These are phyloP conservation scores for Bagarius yarrelli DNA, from an alignment of 2,113 vertebrate species.

Conservation along the genomic window DNA sequence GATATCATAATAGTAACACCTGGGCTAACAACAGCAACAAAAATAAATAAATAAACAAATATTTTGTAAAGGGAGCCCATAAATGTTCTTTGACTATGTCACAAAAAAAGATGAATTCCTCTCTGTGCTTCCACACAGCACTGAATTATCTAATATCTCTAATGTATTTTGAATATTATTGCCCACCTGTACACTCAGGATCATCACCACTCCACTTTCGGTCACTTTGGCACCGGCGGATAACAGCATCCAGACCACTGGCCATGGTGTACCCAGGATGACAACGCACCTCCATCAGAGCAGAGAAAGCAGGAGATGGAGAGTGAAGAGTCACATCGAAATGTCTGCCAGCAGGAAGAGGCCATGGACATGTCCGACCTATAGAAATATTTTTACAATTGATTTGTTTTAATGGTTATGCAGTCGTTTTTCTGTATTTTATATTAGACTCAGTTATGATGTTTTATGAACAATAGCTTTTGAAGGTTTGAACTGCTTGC, in stretches of 20 bases:
- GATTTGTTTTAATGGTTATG: not conserved
- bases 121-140: not conserved
- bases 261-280: slow-evolving; percentile 67
- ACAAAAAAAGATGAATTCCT: too few relatives aligned
- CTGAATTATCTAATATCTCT: not conserved
- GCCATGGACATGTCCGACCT: slow-evolving; percentile 80
- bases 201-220: slow-evolving; percentile 78
- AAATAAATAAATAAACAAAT: too few relatives aligned
- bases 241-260: slow-evolving; percentile 62
- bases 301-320: slow-evolving; percentile 71
- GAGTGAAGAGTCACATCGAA: slow-evolving; percentile 63
- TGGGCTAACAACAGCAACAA: too few relatives aligned
- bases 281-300: slow-evolving; percentile 73
- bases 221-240: slow-evolving; percentile 79
- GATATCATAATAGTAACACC: too few relatives aligned
- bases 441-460: not conserved
- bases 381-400: slow-evolving; percentile 3
- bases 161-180: not conserved
- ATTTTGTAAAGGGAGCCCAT: too few relatives aligned
- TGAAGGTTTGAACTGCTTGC: not conserved
- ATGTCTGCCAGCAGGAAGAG: slow-evolving; percentile 61
- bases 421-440: not conserved
- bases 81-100: too few relatives aligned
- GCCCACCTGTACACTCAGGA: slow-evolving; percentile 72
- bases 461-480: not conserved